Evolutionary conservation across 2,113 vertebrate species (phyloP).

Genomic region (Misgurnus mizolepis): DNA sequence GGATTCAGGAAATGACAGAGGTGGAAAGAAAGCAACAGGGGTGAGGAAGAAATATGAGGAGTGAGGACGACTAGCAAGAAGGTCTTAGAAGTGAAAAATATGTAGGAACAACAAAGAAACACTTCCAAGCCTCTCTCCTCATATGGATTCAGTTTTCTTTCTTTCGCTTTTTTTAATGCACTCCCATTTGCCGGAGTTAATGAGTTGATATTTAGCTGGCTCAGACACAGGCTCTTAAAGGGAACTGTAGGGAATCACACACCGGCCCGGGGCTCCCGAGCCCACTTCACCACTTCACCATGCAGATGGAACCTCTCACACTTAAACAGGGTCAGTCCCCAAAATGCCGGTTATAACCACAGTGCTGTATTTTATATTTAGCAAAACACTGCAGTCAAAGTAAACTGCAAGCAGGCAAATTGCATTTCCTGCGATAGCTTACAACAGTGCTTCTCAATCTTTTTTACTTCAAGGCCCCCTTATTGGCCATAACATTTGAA

Average conservation of each 20-base stretch:
- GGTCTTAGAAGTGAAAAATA: not conserved
- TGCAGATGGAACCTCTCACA: conserved; percentile 44
- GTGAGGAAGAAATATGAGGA: conserved; percentile 13
- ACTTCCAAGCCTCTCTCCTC: not conserved
- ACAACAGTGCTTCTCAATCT: too few relatives aligned
- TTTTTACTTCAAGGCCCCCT: too few relatives aligned
- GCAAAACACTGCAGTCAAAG: not conserved
- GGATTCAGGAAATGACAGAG: not conserved
- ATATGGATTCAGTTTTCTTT: conserved; percentile 26
- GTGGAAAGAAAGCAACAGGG: not conserved
- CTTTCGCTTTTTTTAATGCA: conserved; percentile 28
- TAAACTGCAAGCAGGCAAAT: not conserved
- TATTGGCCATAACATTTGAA: too few relatives aligned
- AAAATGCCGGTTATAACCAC: conserved; percentile 25
- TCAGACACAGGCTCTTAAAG: conserved; percentile 21
- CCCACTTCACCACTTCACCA: conserved; percentile 45
- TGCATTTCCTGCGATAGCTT: too few relatives aligned
- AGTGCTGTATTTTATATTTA: not conserved
- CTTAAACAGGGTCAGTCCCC: conserved; percentile 18
- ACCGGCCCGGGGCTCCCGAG: conserved; percentile 11
- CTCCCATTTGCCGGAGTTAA: conserved; percentile 49
- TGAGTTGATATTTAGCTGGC: conserved; percentile 51
- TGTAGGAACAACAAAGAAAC: not conserved
- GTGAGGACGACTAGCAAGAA: conserved; percentile 15
- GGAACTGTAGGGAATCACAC: conserved; percentile 33